Evolutionary conservation across 2,113 vertebrate genomes (phyloP), one percentile per base, ranked within the genome.

Genomic region (Pyrgilauda ruficollis): DNA sequence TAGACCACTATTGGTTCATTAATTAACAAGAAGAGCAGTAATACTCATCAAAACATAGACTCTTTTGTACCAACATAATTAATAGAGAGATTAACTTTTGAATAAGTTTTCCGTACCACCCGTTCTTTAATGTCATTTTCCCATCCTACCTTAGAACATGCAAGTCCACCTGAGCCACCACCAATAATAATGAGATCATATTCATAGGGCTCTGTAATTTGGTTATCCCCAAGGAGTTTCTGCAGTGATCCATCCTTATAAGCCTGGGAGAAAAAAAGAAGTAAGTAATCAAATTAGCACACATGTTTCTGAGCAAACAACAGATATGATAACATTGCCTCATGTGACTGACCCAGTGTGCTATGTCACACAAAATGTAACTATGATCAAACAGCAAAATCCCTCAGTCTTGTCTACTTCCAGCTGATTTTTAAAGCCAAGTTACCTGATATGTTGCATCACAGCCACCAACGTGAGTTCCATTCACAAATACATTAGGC

Each of bases 181-280:
- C 99, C 99, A 16, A 99, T 98, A 89, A 99, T 95, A 23, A 99
- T 99, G 63, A 99, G 98, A 91, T 99, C 99, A 17, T 99, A 99
- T 28, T 99, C 99, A 13, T 98, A 99, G 6, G 58, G 63, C 35
- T 98, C 97, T 8, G 39, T 77, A 27, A 95, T 93, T 7, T 82
- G 77, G 5, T 94, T 92, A 7, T 94, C 94, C 15, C 96, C 97
- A 84, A 99, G 97, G 63, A 99, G 98, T 94, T 98, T 98, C 97
- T 98, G 98, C 46, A 99, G 93, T 28, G 98, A 95, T 33, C 99
- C 99, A 28, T 99, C 98, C 28, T 98, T 97, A 84, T 99, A 98
- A 46, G 99, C 99, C 99, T 99, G 28, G 1, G 39, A 87, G 23
- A 50, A 14, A 7, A 41, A n/a, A 22, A 22, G 13, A 52, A 72